Conservation (phyloP, 2,888 invertebrate genomes). For the Drosophila stalkeri region DNA sequence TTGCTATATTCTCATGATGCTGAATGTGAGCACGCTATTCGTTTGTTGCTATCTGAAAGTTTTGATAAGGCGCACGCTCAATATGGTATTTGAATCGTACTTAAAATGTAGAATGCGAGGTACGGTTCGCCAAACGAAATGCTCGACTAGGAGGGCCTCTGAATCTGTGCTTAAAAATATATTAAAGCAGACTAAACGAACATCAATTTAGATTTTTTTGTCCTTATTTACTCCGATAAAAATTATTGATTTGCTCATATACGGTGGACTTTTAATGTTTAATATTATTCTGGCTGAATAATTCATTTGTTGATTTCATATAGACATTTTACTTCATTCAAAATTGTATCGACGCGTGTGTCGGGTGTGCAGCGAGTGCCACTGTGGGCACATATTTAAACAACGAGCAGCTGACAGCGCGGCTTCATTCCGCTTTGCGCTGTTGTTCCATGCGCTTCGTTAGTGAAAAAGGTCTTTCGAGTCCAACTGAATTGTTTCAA, state of each 20-base stretch:
- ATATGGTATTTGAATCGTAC: background rate
- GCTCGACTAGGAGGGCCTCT: background rate
- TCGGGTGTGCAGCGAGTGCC: slow-evolving; percentile 40
- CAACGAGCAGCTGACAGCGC: slow-evolving; percentile 48
- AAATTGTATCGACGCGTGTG: slow-evolving; percentile 40
- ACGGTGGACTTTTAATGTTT: too few species aligned
- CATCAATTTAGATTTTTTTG: background rate
- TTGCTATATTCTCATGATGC: slow-evolving; percentile 1
- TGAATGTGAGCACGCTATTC: background rate
- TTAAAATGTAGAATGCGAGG: background rate
- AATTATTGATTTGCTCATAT: background rate
- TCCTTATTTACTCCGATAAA: background rate
- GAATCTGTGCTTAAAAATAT: background rate
- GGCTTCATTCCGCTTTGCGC: slow-evolving; percentile 66
- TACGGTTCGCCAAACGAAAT: too few species aligned
- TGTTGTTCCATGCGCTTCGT: slow-evolving; percentile 58
- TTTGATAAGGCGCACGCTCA: slow-evolving; percentile 13
- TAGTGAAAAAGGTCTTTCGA: background rate
- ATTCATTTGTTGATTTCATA: background rate
- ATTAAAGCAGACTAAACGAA: too few species aligned
- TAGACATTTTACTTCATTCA: background rate
- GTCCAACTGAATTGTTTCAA: slow-evolving; percentile 14
- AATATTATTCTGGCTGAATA: background rate
- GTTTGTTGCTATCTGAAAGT: background rate
- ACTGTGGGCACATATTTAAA: slow-evolving; percentile 53